Evolutionary conservation across 1,140 invertebrate species (phyloP).

Genomic region (Asobara japonica): DNA sequence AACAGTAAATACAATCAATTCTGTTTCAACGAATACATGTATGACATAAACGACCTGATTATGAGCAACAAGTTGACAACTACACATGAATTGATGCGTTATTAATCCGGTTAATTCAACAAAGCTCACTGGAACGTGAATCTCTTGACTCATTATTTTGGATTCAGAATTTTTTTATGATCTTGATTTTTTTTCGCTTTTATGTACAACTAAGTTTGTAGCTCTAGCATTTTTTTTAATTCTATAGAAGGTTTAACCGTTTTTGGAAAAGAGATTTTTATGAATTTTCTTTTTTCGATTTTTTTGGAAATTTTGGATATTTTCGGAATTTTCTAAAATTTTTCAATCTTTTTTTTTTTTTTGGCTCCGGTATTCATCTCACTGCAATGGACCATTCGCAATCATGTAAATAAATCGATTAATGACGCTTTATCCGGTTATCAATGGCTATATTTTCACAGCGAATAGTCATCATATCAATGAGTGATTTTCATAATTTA

Average conservation of each 20-base stretch:
- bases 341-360: background rate
- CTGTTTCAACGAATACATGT: no score
- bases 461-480: background rate
- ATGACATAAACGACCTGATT: background rate
- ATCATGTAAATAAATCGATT: background rate
- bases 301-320: background rate
- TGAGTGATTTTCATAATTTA: constrained; percentile 63
- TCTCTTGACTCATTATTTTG: constrained; percentile 18
- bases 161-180: constrained; percentile 25
- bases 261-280: no score
- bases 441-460: background rate
- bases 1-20: no score
- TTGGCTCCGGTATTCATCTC: background rate
- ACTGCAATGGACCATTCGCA: background rate
- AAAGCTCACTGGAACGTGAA: constrained; percentile 36
- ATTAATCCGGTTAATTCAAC: constrained; percentile 66
- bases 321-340: background rate
- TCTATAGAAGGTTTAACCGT: no score
- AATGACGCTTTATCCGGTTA: background rate
- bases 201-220: background rate
- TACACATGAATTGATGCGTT: constrained; percentile 63
- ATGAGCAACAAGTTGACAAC: constrained; percentile 39
- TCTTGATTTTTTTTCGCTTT: background rate
- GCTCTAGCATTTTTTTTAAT: background rate
- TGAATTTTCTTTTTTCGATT: no score